A percentile compares a stretch with the other conserved stretches of the same genome.
These are phyloP conservation scores for Macroramphosus scolopax DNA, from an alignment of 2,797 vertebrate genomes.

Conservation along the genomic window DNA sequence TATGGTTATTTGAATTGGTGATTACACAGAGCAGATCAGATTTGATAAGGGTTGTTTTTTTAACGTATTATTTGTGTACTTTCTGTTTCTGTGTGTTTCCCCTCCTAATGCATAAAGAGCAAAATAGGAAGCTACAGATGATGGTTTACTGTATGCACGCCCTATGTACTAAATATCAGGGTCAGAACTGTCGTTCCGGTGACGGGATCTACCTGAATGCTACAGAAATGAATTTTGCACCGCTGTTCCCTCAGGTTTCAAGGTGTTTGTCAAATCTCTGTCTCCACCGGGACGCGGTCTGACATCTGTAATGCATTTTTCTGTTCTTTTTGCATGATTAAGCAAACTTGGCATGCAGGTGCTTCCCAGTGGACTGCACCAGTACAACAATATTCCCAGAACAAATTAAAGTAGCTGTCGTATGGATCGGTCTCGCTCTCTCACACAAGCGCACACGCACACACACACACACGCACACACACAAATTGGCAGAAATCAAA, in stretches of 20 bases:
- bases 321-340: conserved; percentile 81
- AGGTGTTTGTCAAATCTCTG: conserved; percentile 72
- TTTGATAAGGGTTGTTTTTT: no score
- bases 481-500: conserved; percentile 42
- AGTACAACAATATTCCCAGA: conserved; percentile 77
- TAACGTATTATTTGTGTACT: no score
- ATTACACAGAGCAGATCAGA: no score
- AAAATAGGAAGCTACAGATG: no score
- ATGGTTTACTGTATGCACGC: conserved; percentile 8
- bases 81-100: no score
- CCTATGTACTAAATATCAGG: conserved; percentile 31
- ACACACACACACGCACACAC: background rate
- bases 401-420: conserved; percentile 80
- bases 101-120: no score
- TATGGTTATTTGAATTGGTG: no score
- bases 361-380: conserved; percentile 71
- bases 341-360: conserved; percentile 80
- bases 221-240: conserved; percentile 57
- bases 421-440: conserved; percentile 69
- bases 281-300: conserved; percentile 61
- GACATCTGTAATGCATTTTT: conserved; percentile 77
- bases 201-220: conserved; percentile 49
- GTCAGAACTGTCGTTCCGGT: conserved; percentile 31
- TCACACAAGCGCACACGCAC: conserved; percentile 3
- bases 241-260: conserved; percentile 58